Conservation (phyloP, 2,888 invertebrate species). For the Cancer borealis region DNA sequence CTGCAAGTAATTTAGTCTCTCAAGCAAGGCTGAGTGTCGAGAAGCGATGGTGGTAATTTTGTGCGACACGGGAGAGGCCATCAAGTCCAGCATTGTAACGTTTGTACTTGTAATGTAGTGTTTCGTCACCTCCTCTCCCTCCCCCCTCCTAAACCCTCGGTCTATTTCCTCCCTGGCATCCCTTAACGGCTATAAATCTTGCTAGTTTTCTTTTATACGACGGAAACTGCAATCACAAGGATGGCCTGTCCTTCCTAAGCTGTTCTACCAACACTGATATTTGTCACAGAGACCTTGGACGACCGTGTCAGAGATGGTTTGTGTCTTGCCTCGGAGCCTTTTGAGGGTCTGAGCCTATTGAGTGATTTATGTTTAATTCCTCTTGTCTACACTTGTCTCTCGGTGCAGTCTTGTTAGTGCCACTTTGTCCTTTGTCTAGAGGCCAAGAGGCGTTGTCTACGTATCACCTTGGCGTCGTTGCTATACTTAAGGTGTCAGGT, state of each 20-base stretch:
- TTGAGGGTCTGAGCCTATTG: no score
- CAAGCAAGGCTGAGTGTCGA: slow-evolving; percentile 2
- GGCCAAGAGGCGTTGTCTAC: neutral
- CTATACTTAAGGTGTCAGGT: neutral
- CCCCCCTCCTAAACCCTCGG: neutral
- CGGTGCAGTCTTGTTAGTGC: neutral
- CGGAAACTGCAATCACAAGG: neutral
- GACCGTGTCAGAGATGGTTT: neutral
- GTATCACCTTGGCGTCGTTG: neutral
- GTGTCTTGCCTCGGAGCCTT: no score
- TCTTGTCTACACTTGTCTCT: neutral
- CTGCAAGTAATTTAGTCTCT: neutral
- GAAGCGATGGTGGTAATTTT: neutral
- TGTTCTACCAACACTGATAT: neutral
- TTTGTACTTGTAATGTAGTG: neutral
- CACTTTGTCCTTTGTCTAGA: neutral
- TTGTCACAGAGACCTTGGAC: neutral
- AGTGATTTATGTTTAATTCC: neutral
- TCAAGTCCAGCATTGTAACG: neutral
- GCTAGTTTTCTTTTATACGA: neutral
- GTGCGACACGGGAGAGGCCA: neutral
- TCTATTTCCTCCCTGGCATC: neutral
- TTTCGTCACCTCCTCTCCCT: neutral
- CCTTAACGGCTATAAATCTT: neutral
- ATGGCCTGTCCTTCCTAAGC: neutral